Percentiles rank a stretch among this genome's conserved stretches.
Conservation (phyloP, 1,140 invertebrate genomes). For the Ctenoplectra terminalis region DNA sequence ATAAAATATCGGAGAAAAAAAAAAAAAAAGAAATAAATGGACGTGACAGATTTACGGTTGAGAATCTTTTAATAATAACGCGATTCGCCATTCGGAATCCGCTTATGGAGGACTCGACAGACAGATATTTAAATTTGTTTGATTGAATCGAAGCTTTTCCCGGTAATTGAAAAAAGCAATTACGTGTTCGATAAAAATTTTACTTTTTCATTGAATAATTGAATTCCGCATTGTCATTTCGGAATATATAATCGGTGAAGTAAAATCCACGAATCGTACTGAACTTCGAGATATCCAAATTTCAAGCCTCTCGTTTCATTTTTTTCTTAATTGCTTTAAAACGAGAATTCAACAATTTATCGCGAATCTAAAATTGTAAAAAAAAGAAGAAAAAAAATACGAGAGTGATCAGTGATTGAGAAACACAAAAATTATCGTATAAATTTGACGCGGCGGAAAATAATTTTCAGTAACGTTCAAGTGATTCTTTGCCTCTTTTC, state of each 20-base stretch:
- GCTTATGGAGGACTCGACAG: not conserved
- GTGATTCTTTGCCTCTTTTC: not conserved
- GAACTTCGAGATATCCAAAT: too few species aligned
- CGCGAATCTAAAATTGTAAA: too few species aligned
- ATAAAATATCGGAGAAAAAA: not conserved
- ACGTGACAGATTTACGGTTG: conserved; percentile 4
- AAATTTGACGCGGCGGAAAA: not conserved
- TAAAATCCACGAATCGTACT: too few species aligned
- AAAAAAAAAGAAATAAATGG: not conserved
- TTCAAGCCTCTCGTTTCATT: too few species aligned
- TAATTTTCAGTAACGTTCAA: not conserved
- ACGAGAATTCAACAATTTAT: too few species aligned
- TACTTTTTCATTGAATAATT: not conserved
- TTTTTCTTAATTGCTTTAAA: too few species aligned
- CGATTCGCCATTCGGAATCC: not conserved
- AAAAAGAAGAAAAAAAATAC: too few species aligned
- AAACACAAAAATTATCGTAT: not conserved
- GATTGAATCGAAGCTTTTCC: not conserved
- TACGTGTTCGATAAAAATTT: not conserved
- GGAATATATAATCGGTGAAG: too few species aligned
- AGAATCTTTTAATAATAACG: conserved; percentile 18
- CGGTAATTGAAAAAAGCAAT: conserved; percentile 10
- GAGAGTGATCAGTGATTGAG: not conserved
- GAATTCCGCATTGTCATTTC: too few species aligned
- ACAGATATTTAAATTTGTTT: conserved; percentile 11